Base-by-base conservation (phyloP, 2,797 vertebrate genomes). In the Rhinophrynus dorsalis region DNA sequence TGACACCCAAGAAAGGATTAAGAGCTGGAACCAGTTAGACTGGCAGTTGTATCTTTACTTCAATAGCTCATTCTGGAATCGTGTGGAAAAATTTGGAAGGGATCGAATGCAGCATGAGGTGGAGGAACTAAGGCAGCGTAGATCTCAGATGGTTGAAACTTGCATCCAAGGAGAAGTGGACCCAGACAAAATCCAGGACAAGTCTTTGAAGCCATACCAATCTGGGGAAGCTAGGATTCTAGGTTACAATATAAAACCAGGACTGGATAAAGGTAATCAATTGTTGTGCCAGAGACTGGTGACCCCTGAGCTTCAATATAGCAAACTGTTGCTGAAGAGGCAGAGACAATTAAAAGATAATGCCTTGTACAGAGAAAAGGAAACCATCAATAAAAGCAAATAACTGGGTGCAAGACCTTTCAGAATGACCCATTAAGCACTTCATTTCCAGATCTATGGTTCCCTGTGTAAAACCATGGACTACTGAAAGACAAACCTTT, bases 41-140 rank as follows among this genome's bases (percentile, higher is more conserved):
- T 94, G 90, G 91, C 85, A 83, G 12, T 82, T 95, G 48, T 95
- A 93, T 75, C 54, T 64, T 2, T 85, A 94, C 74, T 94, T 95
- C 50, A 95, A 94, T 33, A 48, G 74, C 64, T 92, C 90, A 2
- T 93, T 95, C 70, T 94, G 93, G 93, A 64, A 77, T 2, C 85
- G 78, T 48, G 81, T 95, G 1, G 77, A 92, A 0, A 67, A 70
- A n/a, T 52, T 93, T 0, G 92, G 92, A 0, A 70, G 18, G 24
- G 78, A 86, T 29, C 79, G 79, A 5, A 74, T 95, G 82, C 48
- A 55, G 51, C 48, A 0, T 42, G 93, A 94, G 52, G 82, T 94
- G 1, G 17, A 5, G 42, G 80, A 74, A 0, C 68, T 94, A 17
- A 81, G 56, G 67, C 30, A 32, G 27, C 77, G 82, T 12, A 80